phyloP scores from a whole-genome alignment of 1,140 invertebrate species.

The Zaprionus kolodkinae region DNA sequence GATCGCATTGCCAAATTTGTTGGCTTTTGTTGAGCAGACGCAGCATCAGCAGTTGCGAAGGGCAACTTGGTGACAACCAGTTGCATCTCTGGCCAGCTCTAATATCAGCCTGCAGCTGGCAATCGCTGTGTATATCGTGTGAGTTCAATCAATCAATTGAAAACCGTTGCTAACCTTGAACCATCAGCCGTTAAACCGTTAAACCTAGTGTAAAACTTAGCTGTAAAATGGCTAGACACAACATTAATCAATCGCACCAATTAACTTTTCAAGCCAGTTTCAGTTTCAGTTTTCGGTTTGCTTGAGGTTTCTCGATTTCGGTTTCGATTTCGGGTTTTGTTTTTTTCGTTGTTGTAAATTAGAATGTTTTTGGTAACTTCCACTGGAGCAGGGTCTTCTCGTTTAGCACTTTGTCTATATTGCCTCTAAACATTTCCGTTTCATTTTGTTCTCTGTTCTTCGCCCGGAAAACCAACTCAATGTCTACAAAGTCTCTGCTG shows the following conservation, averaged over 20 bases:
- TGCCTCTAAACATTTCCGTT: slow-evolving; percentile 37
- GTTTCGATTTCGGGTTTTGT: background rate
- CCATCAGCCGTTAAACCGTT: slow-evolving; percentile 20
- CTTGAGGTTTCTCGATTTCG: background rate
- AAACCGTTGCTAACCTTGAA: background rate
- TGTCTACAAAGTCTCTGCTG: background rate
- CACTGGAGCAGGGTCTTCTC: slow-evolving; percentile 46
- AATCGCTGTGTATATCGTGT: background rate
- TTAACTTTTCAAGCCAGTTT: background rate
- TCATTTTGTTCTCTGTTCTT: slow-evolving; percentile 6
- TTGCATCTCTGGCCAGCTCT: background rate
- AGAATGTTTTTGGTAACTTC: slow-evolving; percentile 11
- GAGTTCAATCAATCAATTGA: background rate
- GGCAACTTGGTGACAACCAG: slow-evolving; percentile 53
- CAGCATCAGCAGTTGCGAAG: slow-evolving; percentile 28
- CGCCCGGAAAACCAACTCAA: slow-evolving; percentile 48
- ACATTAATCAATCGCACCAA: background rate
- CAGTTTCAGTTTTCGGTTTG: background rate
- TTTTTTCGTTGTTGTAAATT: slow-evolving; percentile 21
- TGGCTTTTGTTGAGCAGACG: slow-evolving; percentile 47
- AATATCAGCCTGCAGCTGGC: background rate
- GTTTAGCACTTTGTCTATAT: slow-evolving; percentile 40
- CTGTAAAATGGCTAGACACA: slow-evolving; percentile 26
- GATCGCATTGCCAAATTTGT: slow-evolving; percentile 42
- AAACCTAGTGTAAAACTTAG: slow-evolving; percentile 20